These are phyloP conservation scores for Dipus sagitta DNA, from an alignment of 2,797 vertebrate genomes.

Conservation along the genomic window DNA sequence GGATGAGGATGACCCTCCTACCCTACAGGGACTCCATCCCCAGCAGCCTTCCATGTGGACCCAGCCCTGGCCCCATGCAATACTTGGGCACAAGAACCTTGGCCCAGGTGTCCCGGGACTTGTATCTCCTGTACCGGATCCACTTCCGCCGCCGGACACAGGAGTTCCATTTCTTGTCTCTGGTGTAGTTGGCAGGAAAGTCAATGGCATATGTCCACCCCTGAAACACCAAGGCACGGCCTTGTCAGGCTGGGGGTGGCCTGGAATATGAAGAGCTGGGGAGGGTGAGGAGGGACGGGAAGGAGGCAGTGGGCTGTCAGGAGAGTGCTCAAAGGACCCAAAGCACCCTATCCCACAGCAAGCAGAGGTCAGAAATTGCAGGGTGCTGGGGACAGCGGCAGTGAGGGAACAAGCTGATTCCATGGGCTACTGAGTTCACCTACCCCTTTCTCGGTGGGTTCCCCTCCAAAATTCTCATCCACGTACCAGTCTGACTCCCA, in stretches of 20 bases:
- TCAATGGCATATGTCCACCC: slow-evolving; percentile 98
- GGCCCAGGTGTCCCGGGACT: slow-evolving; percentile 94
- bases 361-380: neutral
- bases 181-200: slow-evolving; percentile 97
- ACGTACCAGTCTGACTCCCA: slow-evolving; percentile 98
- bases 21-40: too few species aligned
- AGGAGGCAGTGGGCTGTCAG: neutral
- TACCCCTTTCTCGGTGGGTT: slow-evolving; percentile 97
- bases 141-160: slow-evolving; percentile 96
- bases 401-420: neutral
- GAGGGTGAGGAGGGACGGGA: neutral
- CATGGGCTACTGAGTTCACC: slow-evolving; percentile 82
- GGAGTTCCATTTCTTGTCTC: slow-evolving; percentile 98
- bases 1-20: neutral
- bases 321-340: neutral
- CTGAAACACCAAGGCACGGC: slow-evolving; percentile 86
- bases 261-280: neutral
- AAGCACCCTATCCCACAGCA: neutral
- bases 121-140: slow-evolving; percentile 97
- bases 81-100: slow-evolving; percentile 90
- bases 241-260: slow-evolving; percentile 63
- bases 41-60: neutral
- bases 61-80: neutral
- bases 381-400: neutral
- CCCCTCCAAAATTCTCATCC: slow-evolving; percentile 97